These are phyloP conservation scores for Archegozetes longisetosus DNA, from an alignment of 1,140 invertebrate genomes.

Conservation along the genomic window DNA sequence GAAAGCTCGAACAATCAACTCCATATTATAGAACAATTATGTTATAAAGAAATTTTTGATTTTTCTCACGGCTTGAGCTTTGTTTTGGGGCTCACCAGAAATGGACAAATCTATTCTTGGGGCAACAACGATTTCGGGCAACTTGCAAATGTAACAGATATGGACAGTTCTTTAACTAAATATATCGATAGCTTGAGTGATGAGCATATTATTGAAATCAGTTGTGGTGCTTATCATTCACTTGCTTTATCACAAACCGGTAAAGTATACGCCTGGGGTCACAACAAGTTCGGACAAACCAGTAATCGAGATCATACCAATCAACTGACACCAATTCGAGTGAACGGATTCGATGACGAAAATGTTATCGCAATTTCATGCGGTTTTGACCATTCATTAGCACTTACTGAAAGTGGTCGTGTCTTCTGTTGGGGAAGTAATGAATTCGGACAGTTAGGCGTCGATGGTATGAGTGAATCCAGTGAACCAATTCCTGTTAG, in stretches of 20 bases:
- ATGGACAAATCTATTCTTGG: slow-evolving; percentile 45
- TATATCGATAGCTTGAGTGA: slow-evolving; percentile 1
- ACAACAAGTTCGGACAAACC: slow-evolving; percentile 49
- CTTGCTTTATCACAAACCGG: slow-evolving; percentile 1
- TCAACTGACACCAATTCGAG: slow-evolving; percentile 5
- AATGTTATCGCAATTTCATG: slow-evolving; percentile 46
- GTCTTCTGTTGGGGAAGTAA: slow-evolving; percentile 53
- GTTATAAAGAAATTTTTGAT: slow-evolving; percentile 39
- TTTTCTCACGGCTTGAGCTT: slow-evolving; percentile 45
- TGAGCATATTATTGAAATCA: background rate
- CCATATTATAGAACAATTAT: slow-evolving; percentile 34
- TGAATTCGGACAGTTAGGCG: slow-evolving; percentile 51
- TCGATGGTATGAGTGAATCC: slow-evolving; percentile 38
- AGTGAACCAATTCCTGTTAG: too few species aligned
- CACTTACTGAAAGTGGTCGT: slow-evolving; percentile 43
- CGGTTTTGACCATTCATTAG: slow-evolving; percentile 48
- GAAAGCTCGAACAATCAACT: slow-evolving; percentile 1
- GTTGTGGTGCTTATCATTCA: slow-evolving; percentile 4
- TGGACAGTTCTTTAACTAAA: slow-evolving; percentile 26
- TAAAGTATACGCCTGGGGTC: slow-evolving; percentile 44
- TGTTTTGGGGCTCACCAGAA: slow-evolving; percentile 41
- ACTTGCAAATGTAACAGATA: too few species aligned
- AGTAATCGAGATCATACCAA: slow-evolving; percentile 29
- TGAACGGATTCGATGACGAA: slow-evolving; percentile 20
- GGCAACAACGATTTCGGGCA: too few species aligned